phyloP scores from a whole-genome alignment of 2,888 invertebrate species.

The Lasioglossum morio region DNA sequence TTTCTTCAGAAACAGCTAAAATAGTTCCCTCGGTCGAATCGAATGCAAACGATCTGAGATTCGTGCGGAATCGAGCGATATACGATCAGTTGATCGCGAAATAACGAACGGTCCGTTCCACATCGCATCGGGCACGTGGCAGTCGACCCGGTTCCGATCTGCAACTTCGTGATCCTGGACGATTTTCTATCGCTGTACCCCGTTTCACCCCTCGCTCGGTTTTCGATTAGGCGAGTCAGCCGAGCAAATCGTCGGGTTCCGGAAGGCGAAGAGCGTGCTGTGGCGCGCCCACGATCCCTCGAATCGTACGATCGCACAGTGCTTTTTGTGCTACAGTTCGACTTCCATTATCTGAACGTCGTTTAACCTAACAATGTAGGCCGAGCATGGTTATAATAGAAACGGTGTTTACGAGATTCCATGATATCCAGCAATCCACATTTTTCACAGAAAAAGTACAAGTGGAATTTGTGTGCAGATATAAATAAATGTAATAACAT shows the following conservation, averaged over 20 bases:
- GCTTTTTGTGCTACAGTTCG: constrained; percentile 23
- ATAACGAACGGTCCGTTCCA: constrained; percentile 36
- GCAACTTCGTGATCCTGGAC: constrained; percentile 41
- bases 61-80: constrained; percentile 9
- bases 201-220: constrained; percentile 59
- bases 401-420: not conserved
- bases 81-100: constrained; percentile 17
- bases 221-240: constrained; percentile 77
- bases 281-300: constrained; percentile 78
- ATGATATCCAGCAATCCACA: not conserved
- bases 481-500: no score
- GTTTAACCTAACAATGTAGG: not conserved
- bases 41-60: not conserved
- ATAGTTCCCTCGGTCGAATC: not conserved
- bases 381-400: not conserved
- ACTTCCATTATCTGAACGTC: not conserved
- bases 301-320: constrained; percentile 63
- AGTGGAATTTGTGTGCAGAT: no score
- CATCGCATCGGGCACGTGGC: constrained; percentile 56
- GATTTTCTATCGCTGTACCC: constrained; percentile 49
- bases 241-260: constrained; percentile 75
- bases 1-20: not conserved
- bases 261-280: constrained; percentile 72
- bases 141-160: constrained; percentile 44
- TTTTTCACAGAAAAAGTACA: not conserved